Evolutionary conservation across 2,888 invertebrate genomes (phyloP).

Genomic region (Neocrepidodera transversa): DNA sequence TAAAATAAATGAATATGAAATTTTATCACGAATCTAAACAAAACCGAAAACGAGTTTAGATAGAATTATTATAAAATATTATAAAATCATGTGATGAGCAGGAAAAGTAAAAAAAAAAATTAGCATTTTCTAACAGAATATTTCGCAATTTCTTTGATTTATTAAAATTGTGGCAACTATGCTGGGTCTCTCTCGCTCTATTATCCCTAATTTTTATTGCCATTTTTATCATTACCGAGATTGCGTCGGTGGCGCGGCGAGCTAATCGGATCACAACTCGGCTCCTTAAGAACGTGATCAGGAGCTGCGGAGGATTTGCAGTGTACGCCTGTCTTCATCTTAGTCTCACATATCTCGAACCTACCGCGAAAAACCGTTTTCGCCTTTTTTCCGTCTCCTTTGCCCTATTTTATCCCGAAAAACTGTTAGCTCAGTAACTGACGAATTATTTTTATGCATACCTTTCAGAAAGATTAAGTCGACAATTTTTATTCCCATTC

Average conservation of each 20-base stretch:
- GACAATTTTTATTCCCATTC: slow-evolving; percentile 20
- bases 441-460: slow-evolving; percentile 29
- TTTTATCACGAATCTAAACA: too few species aligned
- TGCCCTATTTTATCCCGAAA: slow-evolving; percentile 9
- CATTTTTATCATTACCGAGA: slow-evolving; percentile 62
- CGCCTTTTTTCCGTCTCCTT: slow-evolving; percentile 7
- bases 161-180: slow-evolving; percentile 10
- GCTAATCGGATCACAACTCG: slow-evolving; percentile 61
- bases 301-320: slow-evolving; percentile 59
- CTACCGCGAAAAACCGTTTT: slow-evolving; percentile 20
- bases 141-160: slow-evolving; percentile 41
- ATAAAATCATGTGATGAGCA: too few species aligned
- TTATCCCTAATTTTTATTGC: slow-evolving; percentile 62
- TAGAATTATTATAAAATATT: too few species aligned
- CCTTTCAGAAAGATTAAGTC: slow-evolving; percentile 15
- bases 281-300: slow-evolving; percentile 60
- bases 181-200: slow-evolving; percentile 46
- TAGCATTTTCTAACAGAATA: too few species aligned
- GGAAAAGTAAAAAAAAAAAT: too few species aligned
- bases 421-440: slow-evolving; percentile 29
- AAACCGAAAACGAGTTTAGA: too few species aligned
- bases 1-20: too few species aligned
- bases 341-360: slow-evolving; percentile 54
- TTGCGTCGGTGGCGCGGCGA: slow-evolving; percentile 59
- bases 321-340: slow-evolving; percentile 56